phyloP scores from a whole-genome alignment of 2,888 invertebrate genomes.

The Drosophila meridionalis region DNA sequence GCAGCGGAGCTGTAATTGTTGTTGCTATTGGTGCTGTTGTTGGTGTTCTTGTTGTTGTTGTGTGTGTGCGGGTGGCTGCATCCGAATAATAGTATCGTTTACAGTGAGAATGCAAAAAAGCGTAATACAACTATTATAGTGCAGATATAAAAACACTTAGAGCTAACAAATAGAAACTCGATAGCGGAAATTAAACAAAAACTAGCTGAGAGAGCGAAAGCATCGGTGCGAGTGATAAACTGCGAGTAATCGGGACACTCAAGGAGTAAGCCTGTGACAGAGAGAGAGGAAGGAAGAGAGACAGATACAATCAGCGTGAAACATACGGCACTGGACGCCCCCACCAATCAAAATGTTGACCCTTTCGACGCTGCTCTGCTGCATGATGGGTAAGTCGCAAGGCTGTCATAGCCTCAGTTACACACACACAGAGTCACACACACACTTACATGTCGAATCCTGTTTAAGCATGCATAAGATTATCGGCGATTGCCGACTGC shows the following conservation, averaged over 20 bases:
- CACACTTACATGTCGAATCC: constrained; percentile 19
- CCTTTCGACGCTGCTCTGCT: constrained; percentile 83
- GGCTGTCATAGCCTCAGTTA: constrained; percentile 11
- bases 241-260: constrained; percentile 6
- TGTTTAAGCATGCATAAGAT: constrained; percentile 77
- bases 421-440: constrained; percentile 1
- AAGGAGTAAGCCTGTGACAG: background rate
- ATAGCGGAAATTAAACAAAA: constrained; percentile 49
- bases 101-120: constrained; percentile 39
- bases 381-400: constrained; percentile 84
- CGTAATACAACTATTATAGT: constrained; percentile 32
- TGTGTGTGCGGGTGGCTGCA: constrained; percentile 23
- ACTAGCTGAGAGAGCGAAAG: constrained; percentile 37
- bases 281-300: background rate
- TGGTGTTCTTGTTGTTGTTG: constrained; percentile 13
- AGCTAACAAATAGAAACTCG: constrained; percentile 59
- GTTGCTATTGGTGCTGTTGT: constrained; percentile 6
- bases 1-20: constrained; percentile 13
- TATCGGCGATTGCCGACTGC: constrained; percentile 66
- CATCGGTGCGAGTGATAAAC: constrained; percentile 22
- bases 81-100: constrained; percentile 55
- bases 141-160: constrained; percentile 48
- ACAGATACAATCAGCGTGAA: background rate
- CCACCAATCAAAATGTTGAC: constrained; percentile 82
- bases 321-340: constrained; percentile 36